Base-by-base conservation (phyloP, 2,888 invertebrate genomes). In the Dioctria linearis region DNA sequence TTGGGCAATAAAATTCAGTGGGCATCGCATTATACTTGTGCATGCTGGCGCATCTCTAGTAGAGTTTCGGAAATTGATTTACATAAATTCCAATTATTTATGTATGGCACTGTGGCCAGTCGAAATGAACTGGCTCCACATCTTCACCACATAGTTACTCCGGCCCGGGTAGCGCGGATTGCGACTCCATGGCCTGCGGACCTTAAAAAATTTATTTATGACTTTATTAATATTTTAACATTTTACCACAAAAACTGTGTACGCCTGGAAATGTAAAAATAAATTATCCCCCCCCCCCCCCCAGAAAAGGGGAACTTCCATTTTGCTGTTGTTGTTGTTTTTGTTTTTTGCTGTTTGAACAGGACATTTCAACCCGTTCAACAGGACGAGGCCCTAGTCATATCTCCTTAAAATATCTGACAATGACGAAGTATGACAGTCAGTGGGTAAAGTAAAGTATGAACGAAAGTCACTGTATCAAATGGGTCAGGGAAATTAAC, bases 61-160 rank as follows among this genome's bases (percentile, higher is more conserved):
- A 3, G 46, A 61, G 75, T 46, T 49, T 54, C 65, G 78, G 78
- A 78, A 78, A 78, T 78, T 66, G 78, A 78, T 78, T 66, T 78
- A 54, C 78, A 78, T 78, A 78, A 78, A 78, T 78, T 78, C 39
- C 13, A 66, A 78, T 78, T 66, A 78, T 78, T 78, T 78, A 78
- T 78, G 63, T 54, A 25, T 66, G 66, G 61, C 63, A 25, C 25
- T 25, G 25, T 25, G 25, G 25, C 1, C 25, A 13, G 63, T 6
- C 25, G 46, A 46, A 42, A 42, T 57, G 46, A 49, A 42, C 54
- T 42, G 73, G 42, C 4, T 42, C 73, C 42, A 25, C 25, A 73
- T 73, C 73, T 59, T 73, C 42, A 51, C 59, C 71, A 71, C 54
- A n/a, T n/a, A 73, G 39, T 73, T 73, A 57, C 59, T 42, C 51